Base-by-base conservation (phyloP, 1,140 invertebrate species). In the Coptotermes formosanus region DNA sequence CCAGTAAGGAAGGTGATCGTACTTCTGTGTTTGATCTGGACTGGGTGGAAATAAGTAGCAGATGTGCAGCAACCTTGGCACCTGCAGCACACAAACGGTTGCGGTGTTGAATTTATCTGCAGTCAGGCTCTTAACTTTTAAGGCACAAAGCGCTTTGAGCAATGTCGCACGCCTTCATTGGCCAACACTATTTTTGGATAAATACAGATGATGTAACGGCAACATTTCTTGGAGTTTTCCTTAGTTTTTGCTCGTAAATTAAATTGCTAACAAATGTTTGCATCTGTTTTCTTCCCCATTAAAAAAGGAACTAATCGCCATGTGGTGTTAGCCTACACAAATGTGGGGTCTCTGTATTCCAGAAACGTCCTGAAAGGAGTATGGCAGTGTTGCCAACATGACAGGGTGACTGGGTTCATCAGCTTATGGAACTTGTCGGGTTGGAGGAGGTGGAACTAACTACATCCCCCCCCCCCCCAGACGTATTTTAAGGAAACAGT, bases 261-360 rank as follows among this genome's bases (percentile, higher is more conserved):
- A 75, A 75, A 64, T 64, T n/a, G 64, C 25, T 75, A 75, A 75
- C 25, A 75, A 75, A 75, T 75, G 64, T 75, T 64, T 64, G 59
- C 59, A 64, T 19, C 59, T 64, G 59, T 64, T 64, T 21, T 14
- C 59, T 64, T 23, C 59, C 2, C 59, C 59, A 64, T 64, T n/a
- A n/a, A 64, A 64, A 64, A 64, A 64, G 19, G 8, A 64, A n/a
- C 59, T 48, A n/a, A 64, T 64, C 59, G 59, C 59, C 59, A 64
- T 64, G 12, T 64, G 59, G 59, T 64, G 59, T 64, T 64, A 25
- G 14, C 55, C 55, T 64, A n/a, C 21, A n/a, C 19, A 19, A 64
- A 64, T 8, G 59, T n/a, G 21, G 59, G 59, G 59, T 64, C 1
- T 8, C 8, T n/a, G 2, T 38, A 64, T 12, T 64, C 12, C 8